Base-by-base conservation (phyloP, 2,888 invertebrate species). In the Timandra comae region DNA sequence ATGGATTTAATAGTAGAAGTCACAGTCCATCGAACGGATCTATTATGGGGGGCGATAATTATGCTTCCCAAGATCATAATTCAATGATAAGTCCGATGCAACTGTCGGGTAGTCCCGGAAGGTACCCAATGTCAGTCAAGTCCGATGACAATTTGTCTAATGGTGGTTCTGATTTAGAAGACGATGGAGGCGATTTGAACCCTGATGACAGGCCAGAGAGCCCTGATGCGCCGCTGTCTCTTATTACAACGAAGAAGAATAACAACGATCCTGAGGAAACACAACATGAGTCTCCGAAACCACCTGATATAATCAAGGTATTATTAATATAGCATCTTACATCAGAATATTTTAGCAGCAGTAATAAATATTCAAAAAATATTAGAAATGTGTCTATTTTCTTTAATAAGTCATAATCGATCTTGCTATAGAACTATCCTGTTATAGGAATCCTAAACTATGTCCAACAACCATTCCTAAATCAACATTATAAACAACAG, bases 201-300 rank as follows among this genome's bases (percentile, higher is more conserved):
- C 75, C 78, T 6, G 86, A 87, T 49, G 89, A 89, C 32, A 86
- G 91, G 35, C 87, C 90, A 4, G 80, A 85, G 16, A 91, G 90
- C 54, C 92, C 92, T 7, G 89, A 88, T 41, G 87, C 90, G 25
- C 93, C 93, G 10, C 75, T 93, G 2, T 92, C 92, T 1, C 69
- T 93, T 41, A 92, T 91, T 26, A 92, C 91, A 3, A 87, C 80
- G 12, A 86, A 87, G 47, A 90, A 88, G 52, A 75, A 69, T 40
- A 77, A 76, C 38, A 80, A 84, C 38, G 85, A 87, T 34, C 70
- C 73, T 3, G 86, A 87, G 46, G 82, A 87, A 9, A 68, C 62
- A 21, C 81, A 80, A 27, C 81, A 87, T 33, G 86, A 87, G 49
- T 86, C 87, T 6, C 81, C 79, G n/a, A 86, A 87, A 50, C 79